Conservation (phyloP, 2,888 invertebrate genomes). For the Phlogophora meticulosa region DNA sequence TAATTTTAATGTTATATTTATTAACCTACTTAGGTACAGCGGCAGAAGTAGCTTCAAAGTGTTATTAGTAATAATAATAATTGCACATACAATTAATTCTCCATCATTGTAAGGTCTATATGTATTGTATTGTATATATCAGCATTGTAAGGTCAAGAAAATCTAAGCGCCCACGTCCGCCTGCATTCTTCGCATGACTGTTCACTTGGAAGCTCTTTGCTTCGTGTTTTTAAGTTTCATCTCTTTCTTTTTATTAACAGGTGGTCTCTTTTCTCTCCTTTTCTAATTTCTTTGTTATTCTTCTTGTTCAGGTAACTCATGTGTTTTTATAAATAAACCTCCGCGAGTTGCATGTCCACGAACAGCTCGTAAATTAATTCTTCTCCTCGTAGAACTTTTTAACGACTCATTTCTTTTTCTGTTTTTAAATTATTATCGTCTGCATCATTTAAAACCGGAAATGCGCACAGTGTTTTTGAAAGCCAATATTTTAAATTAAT, state of each 20-base stretch:
- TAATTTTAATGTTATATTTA: background rate
- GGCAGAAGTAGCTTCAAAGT: background rate
- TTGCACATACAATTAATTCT: too few species aligned
- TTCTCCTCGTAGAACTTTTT: background rate
- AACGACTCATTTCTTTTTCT: conserved; percentile 1
- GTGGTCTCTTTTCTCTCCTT: conserved; percentile 2
- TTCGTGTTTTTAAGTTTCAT: conserved; percentile 20
- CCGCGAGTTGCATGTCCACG: background rate
- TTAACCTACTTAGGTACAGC: background rate
- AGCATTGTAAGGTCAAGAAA: background rate
- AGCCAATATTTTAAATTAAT: conserved; percentile 52
- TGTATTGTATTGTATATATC: too few species aligned
- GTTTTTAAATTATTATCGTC: conserved; percentile 5
- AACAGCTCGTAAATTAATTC: background rate
- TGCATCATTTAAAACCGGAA: conserved; percentile 28
- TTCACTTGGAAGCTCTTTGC: background rate
- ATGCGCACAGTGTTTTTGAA: conserved; percentile 38
- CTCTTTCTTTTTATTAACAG: conserved; percentile 10
- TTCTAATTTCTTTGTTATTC: background rate
- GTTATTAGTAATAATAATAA: too few species aligned
- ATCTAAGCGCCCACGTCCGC: conserved; percentile 7
- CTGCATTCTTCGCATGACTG: conserved; percentile 5
- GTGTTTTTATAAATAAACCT: background rate
- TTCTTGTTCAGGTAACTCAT: background rate
- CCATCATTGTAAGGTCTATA: background rate